These are phyloP conservation scores for Magallana nippona DNA, from an alignment of 2,888 invertebrate species.

Conservation along the genomic window DNA sequence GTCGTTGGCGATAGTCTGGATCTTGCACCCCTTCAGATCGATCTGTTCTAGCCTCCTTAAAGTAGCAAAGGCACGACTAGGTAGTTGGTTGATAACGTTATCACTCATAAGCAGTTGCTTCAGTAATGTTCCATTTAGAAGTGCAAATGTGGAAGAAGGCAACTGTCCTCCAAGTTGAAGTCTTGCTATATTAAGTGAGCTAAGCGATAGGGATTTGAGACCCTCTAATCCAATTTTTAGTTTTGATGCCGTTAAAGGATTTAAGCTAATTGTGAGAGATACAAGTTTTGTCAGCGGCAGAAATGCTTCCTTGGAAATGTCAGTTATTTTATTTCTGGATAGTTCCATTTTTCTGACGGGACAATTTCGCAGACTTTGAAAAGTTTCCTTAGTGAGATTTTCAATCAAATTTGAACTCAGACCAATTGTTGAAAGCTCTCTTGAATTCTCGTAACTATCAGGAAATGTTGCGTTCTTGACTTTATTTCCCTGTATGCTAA, in stretches of 20 bases:
- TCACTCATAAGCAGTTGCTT: constrained; percentile 62
- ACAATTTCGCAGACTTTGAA: constrained; percentile 55
- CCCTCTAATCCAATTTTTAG: constrained; percentile 59
- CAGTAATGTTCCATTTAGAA: constrained; percentile 59
- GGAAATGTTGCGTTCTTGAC: constrained; percentile 66
- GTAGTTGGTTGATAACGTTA: constrained; percentile 60
- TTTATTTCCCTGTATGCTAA: constrained; percentile 66
- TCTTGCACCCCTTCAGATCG: constrained; percentile 61
- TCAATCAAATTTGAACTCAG: constrained; percentile 64
- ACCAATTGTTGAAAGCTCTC: constrained; percentile 53
- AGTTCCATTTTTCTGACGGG: constrained; percentile 59
- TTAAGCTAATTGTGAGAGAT: constrained; percentile 67
- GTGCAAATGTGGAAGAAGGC: constrained; percentile 60
- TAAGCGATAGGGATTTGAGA: constrained; percentile 55
- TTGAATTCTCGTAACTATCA: constrained; percentile 48
- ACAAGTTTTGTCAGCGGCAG: constrained; percentile 54
- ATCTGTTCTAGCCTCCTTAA: constrained; percentile 60
- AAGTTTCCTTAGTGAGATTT: constrained; percentile 58
- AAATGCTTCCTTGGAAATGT: constrained; percentile 59
- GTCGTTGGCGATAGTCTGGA: constrained; percentile 51
- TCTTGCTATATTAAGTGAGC: constrained; percentile 66
- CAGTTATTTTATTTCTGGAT: constrained; percentile 61
- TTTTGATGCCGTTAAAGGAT: constrained; percentile 60
- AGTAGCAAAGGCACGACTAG: constrained; percentile 58
- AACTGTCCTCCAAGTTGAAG: constrained; percentile 60